Evolutionary conservation across 1,140 invertebrate genomes (phyloP).

Genomic region (Gonioctena quinquepunctata): DNA sequence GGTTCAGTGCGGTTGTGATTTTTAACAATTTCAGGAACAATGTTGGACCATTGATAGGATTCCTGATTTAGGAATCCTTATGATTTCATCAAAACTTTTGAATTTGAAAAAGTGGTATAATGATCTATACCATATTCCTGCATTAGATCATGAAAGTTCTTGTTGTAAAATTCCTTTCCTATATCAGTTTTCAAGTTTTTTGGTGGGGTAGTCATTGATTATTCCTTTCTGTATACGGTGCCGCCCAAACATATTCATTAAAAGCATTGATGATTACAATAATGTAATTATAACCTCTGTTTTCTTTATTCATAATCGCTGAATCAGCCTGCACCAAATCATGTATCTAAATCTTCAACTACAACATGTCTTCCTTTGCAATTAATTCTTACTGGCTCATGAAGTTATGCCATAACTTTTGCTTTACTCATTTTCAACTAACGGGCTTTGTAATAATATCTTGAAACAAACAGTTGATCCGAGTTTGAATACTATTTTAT

Average conservation of each 20-base stretch:
- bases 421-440: background rate
- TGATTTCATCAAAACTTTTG: too few species aligned
- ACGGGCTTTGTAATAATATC: background rate
- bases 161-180: background rate
- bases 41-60: too few species aligned
- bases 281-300: too few species aligned
- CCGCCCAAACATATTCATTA: background rate
- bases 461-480: background rate
- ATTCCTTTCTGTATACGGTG: background rate
- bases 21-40: too few species aligned
- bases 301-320: background rate
- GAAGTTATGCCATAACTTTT: background rate
- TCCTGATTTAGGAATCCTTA: too few species aligned
- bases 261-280: too few species aligned
- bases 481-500: background rate
- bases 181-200: background rate
- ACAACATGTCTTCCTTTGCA: background rate
- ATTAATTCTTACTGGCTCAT: background rate
- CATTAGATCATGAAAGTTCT: background rate
- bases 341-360: background rate
- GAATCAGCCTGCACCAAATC: constrained; percentile 3
- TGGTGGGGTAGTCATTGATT: background rate
- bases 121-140: background rate
- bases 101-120: background rate
- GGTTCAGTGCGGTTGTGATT: too few species aligned